Conservation (phyloP, 2,113 vertebrate genomes). For the Tiliqua scincoides region DNA sequence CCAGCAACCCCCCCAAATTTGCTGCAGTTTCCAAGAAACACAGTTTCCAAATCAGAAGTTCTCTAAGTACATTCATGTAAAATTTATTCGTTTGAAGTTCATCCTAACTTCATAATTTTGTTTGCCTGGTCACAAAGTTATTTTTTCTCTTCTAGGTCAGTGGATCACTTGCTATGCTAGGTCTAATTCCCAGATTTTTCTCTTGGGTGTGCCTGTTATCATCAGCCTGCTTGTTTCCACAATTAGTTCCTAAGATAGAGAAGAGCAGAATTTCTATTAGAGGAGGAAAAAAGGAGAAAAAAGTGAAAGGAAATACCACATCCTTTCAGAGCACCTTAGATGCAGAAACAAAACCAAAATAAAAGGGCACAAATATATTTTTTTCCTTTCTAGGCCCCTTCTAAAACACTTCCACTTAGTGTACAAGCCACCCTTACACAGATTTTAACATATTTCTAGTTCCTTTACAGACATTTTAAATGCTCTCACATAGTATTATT, state of each 20-base stretch:
- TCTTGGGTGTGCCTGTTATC: neutral
- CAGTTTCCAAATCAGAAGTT: neutral
- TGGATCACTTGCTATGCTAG: neutral
- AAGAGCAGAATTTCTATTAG: neutral
- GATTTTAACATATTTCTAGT: neutral
- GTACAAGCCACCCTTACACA: neutral
- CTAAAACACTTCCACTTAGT: neutral
- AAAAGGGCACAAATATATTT: neutral
- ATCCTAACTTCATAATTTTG: neutral
- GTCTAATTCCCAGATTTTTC: neutral
- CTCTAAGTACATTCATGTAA: neutral
- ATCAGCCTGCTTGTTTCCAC: neutral
- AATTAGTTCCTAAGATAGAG: neutral
- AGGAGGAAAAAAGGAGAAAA: neutral
- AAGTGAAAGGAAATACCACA: neutral
- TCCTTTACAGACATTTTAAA: conserved; percentile 9
- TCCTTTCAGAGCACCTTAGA: neutral
- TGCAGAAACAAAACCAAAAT: conserved; percentile 1
- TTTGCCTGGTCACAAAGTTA: neutral
- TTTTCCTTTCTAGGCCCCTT: conserved; percentile 17
- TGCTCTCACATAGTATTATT: conserved; percentile 10
- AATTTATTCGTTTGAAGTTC: neutral
- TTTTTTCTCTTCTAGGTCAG: neutral
- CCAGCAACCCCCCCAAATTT: neutral
- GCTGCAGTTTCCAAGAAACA: neutral